Conservation (phyloP, 35 echinoderm and acorn worm species). For the Ophiothrix spiculata region DNA sequence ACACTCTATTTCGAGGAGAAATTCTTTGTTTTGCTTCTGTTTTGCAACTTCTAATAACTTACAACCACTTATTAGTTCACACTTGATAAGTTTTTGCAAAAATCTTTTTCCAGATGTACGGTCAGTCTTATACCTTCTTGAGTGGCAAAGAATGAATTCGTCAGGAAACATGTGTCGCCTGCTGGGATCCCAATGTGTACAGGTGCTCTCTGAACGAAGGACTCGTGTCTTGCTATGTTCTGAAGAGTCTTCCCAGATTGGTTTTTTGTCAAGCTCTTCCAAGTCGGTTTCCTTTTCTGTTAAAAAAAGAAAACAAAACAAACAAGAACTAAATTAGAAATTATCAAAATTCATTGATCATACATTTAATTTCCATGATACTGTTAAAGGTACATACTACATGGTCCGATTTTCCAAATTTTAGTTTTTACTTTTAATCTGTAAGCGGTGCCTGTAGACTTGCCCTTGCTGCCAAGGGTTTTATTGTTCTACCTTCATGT, state of each 20-base stretch:
- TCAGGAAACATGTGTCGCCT: constrained; percentile 35
- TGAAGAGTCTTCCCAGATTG: neutral
- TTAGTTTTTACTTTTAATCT: too few relatives aligned
- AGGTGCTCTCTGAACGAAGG: neutral
- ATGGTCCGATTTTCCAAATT: too few relatives aligned
- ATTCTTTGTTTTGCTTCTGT: constrained; percentile 5
- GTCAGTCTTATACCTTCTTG: neutral
- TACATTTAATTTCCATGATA: too few relatives aligned
- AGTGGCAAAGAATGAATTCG: constrained; percentile 25
- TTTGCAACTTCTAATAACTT: constrained; percentile 36
- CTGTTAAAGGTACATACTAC: too few relatives aligned
- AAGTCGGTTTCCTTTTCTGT: neutral
- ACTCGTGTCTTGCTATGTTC: neutral
- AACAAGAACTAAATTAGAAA: neutral
- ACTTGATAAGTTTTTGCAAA: constrained; percentile 10
- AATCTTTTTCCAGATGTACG: constrained; percentile 13
- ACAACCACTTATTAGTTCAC: constrained; percentile 26
- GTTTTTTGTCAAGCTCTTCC: neutral
- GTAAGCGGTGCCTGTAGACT: too few relatives aligned
- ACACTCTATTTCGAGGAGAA: constrained; percentile 11
- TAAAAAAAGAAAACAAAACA: neutral
- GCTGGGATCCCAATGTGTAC: neutral
- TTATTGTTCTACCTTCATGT: too few relatives aligned
- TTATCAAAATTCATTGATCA: too few relatives aligned
- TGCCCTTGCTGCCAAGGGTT: too few relatives aligned